Evolutionary conservation across 2,888 invertebrate species (phyloP).

Genomic region (Miltochrista miniata): DNA sequence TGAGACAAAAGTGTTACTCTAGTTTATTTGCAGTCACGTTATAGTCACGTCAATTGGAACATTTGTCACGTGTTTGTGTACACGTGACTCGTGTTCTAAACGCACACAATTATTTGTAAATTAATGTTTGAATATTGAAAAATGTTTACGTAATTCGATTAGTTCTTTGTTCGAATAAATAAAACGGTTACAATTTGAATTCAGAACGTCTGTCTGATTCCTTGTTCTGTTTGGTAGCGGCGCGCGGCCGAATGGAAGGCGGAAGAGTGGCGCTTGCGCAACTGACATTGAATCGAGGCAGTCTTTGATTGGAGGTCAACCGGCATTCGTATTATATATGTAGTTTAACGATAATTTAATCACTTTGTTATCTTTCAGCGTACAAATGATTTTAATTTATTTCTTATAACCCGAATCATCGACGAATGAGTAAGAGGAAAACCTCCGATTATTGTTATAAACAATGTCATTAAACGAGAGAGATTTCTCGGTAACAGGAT

Average conservation of each 20-base stretch:
- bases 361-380: conserved; percentile 32
- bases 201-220: conserved; percentile 54
- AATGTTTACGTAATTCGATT: conserved; percentile 21
- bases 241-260: conserved; percentile 58
- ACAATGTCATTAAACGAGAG: conserved; percentile 41
- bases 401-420: conserved; percentile 25
- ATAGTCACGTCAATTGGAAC: conserved; percentile 7
- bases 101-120: conserved; percentile 16
- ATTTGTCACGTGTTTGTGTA: not conserved
- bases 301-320: conserved; percentile 71
- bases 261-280: conserved; percentile 81
- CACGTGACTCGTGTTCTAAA: conserved; percentile 11
- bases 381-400: conserved; percentile 42
- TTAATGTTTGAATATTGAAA: conserved; percentile 21
- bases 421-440: conserved; percentile 53
- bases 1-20: conserved; percentile 9
- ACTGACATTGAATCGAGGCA: conserved; percentile 79
- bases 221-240: conserved; percentile 52
- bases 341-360: conserved; percentile 63
- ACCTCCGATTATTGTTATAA: conserved; percentile 35
- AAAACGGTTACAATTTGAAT: conserved; percentile 64
- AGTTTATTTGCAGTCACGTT: conserved; percentile 13
- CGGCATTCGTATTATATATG: conserved; percentile 59
- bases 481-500: conserved; percentile 61
- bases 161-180: conserved; percentile 32